A percentile compares a stretch with the other conserved stretches of the same genome.
Conservation (phyloP, 2,888 invertebrate genomes). For the Serripes groenlandicus region DNA sequence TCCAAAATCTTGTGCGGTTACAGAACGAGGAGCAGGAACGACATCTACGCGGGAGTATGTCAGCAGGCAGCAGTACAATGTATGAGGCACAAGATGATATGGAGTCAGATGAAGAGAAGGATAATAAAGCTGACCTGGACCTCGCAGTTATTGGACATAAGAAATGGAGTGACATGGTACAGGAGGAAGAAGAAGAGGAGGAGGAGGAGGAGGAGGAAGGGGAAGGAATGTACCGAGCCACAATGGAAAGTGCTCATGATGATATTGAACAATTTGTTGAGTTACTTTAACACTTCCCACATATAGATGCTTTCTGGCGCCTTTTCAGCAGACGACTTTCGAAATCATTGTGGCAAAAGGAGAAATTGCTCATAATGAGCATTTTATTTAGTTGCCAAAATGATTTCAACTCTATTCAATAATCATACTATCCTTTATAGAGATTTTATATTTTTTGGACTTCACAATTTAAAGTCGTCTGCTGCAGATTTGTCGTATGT, state of each 20-base stretch:
- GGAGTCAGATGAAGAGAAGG: neutral
- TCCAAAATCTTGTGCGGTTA: slow-evolving; percentile 55
- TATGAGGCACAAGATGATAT: slow-evolving; percentile 4
- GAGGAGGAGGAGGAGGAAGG: slow-evolving; percentile 13
- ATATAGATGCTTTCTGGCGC: too few species aligned
- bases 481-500: too few species aligned
- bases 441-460: too few species aligned
- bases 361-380: neutral
- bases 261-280: slow-evolving; percentile 59
- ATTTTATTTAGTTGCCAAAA: neutral
- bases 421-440: neutral
- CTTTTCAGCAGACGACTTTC: too few species aligned
- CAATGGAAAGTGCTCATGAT: slow-evolving; percentile 3
- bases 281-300: slow-evolving; percentile 17
- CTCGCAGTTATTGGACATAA: neutral
- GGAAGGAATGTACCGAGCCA: neutral
- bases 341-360: neutral
- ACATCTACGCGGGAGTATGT: slow-evolving; percentile 22
- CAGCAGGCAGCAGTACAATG: slow-evolving; percentile 4
- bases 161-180: neutral
- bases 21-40: slow-evolving; percentile 54
- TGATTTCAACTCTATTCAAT: neutral
- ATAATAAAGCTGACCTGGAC: neutral
- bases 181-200: slow-evolving; percentile 19
- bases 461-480: too few species aligned